Evolutionary conservation across 2,888 invertebrate species (phyloP).

Genomic region (Pyralis farinalis): DNA sequence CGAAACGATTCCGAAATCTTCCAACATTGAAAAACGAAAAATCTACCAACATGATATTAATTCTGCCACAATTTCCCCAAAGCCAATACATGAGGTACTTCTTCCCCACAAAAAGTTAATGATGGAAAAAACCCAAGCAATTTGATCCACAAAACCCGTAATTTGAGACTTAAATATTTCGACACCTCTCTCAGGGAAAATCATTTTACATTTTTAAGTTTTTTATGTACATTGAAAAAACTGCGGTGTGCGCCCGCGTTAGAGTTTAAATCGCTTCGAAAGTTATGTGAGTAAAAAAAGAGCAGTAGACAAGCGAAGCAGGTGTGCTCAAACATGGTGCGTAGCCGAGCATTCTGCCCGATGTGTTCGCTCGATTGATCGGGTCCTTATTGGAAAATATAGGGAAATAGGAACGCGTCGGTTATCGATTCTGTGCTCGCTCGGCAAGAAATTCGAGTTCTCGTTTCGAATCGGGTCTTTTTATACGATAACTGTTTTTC

Average conservation of each 20-base stretch:
- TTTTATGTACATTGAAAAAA: neutral
- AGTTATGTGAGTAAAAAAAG: neutral
- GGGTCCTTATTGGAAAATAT: constrained; percentile 35
- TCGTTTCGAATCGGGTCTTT: constrained; percentile 12
- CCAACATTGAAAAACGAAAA: no score
- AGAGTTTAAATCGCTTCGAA: constrained; percentile 3
- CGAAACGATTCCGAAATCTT: no score
- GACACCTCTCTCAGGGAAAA: constrained; percentile 15
- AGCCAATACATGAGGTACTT: constrained; percentile 3
- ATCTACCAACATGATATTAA: neutral
- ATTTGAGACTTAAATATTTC: constrained; percentile 19
- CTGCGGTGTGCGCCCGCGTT: neutral
- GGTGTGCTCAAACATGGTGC: constrained; percentile 33
- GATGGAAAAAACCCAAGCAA: constrained; percentile 12
- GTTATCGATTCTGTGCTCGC: constrained; percentile 22
- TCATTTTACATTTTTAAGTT: constrained; percentile 14
- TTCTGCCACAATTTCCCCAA: neutral
- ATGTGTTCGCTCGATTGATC: constrained; percentile 27
- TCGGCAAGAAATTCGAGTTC: constrained; percentile 12
- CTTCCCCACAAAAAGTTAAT: constrained; percentile 9
- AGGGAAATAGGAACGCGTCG: constrained; percentile 22
- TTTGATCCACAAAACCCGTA: constrained; percentile 17
- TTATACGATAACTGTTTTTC: constrained; percentile 1
- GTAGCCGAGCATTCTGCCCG: constrained; percentile 29
- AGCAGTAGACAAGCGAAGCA: constrained; percentile 15